A percentile compares a stretch with the other conserved stretches of the same genome.
These are phyloP conservation scores for Platycnemis pennipes DNA, from an alignment of 2,888 invertebrate species.

Conservation along the genomic window DNA sequence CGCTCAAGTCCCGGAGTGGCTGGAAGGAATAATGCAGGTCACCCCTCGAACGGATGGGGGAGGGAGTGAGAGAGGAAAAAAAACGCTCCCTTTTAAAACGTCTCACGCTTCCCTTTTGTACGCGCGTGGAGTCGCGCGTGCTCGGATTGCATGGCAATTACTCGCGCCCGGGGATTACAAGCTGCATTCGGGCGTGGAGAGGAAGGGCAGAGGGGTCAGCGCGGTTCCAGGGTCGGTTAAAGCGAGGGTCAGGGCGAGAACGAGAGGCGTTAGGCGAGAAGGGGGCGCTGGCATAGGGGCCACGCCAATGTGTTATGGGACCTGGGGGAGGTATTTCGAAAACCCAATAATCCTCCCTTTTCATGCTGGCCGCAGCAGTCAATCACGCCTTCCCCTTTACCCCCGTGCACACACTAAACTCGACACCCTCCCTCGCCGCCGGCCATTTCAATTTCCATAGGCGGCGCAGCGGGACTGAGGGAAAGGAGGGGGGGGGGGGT, in stretches of 20 bases:
- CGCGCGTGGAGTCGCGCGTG: neutral
- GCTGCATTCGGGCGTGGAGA: neutral
- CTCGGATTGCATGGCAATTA: neutral
- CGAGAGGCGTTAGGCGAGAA: neutral
- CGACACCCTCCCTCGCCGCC: neutral
- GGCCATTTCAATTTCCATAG: slow-evolving; percentile 47
- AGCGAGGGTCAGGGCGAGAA: neutral
- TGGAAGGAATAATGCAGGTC: no score
- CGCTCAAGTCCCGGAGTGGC: no score
- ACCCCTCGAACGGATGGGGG: no score
- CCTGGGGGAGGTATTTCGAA: slow-evolving; percentile 32
- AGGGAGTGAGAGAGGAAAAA: neutral
- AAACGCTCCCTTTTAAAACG: neutral
- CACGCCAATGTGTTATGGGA: slow-evolving; percentile 4
- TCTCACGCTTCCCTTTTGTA: neutral
- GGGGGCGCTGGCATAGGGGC: neutral
- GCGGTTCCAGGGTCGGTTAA: neutral
- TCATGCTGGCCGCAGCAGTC: slow-evolving; percentile 7
- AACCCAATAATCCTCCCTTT: slow-evolving; percentile 56
- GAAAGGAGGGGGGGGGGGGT: neutral
- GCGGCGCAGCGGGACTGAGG: neutral
- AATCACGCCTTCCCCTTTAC: neutral
- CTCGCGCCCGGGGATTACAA: neutral
- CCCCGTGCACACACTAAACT: neutral
- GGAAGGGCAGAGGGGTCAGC: neutral